These are phyloP conservation scores for Mola mola DNA, from an alignment of 2,113 vertebrate species.

Conservation along the genomic window DNA sequence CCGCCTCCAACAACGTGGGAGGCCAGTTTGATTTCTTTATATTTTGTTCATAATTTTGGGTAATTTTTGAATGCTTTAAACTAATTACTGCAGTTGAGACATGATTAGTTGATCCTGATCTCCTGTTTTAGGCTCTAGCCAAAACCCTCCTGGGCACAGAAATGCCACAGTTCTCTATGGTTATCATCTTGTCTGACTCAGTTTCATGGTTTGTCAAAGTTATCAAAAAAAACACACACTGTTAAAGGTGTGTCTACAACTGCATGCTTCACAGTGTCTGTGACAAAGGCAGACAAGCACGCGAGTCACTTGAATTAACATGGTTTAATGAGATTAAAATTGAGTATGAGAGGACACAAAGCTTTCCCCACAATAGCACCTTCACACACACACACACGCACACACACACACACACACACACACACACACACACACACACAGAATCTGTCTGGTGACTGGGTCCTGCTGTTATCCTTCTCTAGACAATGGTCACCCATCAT, in stretches of 20 bases:
- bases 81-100: too few relatives aligned
- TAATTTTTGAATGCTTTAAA: neutral
- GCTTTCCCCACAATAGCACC: constrained; percentile 18
- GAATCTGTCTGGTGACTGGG: constrained; percentile 37
- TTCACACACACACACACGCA: neutral
- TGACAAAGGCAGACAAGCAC: neutral
- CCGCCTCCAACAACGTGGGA: too few relatives aligned
- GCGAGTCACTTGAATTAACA: constrained; percentile 22
- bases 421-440: constrained; percentile 17
- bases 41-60: too few relatives aligned
- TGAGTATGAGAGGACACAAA: constrained; percentile 3
- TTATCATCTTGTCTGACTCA: constrained; percentile 23
- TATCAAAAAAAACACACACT: neutral
- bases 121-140: neutral
- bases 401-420: constrained; percentile 4
- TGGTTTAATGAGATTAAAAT: constrained; percentile 26
- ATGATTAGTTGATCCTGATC: too few relatives aligned
- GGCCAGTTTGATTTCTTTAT: too few relatives aligned
- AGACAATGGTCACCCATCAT: constrained; percentile 50
- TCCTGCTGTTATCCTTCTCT: constrained; percentile 49
- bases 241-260: constrained; percentile 14
- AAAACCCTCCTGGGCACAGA: constrained; percentile 20
- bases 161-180: neutral
- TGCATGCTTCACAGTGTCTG: constrained; percentile 11
- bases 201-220: constrained; percentile 25